Conservation (phyloP, 2,113 vertebrate genomes). For the Channa argus region DNA sequence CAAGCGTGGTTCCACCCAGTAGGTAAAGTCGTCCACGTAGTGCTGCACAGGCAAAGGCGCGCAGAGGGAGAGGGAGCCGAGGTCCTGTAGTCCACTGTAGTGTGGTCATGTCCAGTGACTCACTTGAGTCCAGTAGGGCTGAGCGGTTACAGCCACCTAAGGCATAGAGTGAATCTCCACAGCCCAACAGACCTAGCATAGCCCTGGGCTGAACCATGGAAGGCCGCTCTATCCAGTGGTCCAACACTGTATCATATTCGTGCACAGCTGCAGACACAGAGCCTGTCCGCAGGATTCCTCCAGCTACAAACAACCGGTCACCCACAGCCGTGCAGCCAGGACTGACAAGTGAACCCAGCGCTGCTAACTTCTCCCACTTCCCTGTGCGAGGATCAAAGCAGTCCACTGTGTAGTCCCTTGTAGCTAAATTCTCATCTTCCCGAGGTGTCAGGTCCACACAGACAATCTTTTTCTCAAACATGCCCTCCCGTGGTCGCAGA, state of each 20-base stretch:
- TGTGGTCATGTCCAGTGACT: constrained; percentile 76
- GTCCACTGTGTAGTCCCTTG: constrained; percentile 82
- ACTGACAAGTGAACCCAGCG: constrained; percentile 82
- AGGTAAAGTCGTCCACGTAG: constrained; percentile 84
- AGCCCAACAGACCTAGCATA: constrained; percentile 85
- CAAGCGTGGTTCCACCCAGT: constrained; percentile 85
- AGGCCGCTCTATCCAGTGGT: constrained; percentile 83
- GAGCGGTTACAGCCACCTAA: constrained; percentile 85
- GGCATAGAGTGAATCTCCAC: constrained; percentile 82
- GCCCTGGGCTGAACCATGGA: constrained; percentile 81
- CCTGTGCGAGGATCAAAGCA: constrained; percentile 86
- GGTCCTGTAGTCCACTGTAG: constrained; percentile 63
- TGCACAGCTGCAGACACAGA: constrained; percentile 84
- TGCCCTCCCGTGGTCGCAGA: constrained; percentile 84
- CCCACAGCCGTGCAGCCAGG: constrained; percentile 85
- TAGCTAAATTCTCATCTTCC: constrained; percentile 77
- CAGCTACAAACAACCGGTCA: constrained; percentile 84
- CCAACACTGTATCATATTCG: constrained; percentile 83
- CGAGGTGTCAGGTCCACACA: constrained; percentile 85
- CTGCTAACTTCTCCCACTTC: constrained; percentile 86
- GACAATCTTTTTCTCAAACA: constrained; percentile 89
- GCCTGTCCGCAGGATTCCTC: constrained; percentile 82
- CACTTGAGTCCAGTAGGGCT: constrained; percentile 79
- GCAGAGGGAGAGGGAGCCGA: constrained; percentile 69
- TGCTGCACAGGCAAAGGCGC: constrained; percentile 81